Evolutionary conservation across 2,113 vertebrate species (phyloP).

Genomic region (Thalassoma bifasciatum): DNA sequence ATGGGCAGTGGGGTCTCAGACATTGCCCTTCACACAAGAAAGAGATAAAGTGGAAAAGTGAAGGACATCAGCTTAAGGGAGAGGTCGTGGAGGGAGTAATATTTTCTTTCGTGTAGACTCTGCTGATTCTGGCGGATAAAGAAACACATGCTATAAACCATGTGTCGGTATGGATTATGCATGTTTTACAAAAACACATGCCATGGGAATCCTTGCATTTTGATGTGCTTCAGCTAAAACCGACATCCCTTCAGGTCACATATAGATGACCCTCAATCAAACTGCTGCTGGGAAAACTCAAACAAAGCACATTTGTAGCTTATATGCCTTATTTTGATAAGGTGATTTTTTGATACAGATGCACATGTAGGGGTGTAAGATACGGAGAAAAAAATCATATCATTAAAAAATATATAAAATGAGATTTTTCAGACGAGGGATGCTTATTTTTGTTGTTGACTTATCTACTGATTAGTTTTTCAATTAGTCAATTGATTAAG

Average conservation of each 20-base stretch:
- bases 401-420: too few relatives aligned
- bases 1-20: slow-evolving; percentile 12
- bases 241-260: neutral
- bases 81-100: neutral
- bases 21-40: neutral
- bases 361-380: too few relatives aligned
- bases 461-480: too few relatives aligned
- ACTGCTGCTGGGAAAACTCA: neutral
- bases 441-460: too few relatives aligned
- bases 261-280: neutral
- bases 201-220: neutral
- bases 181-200: neutral
- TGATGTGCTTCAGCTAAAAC: neutral
- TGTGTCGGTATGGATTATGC: neutral
- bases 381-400: too few relatives aligned
- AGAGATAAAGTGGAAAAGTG: slow-evolving; percentile 7
- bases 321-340: neutral
- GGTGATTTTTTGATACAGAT: slow-evolving; percentile 15
- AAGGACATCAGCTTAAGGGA: neutral
- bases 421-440: too few relatives aligned
- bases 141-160: neutral
- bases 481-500: too few relatives aligned
- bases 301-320: neutral
- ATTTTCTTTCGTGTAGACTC: neutral
- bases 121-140: neutral